Evolutionary conservation across 2,888 invertebrate species (phyloP), one percentile per base, ranked within the genome.

Genomic region (Chalcis sispes): DNA sequence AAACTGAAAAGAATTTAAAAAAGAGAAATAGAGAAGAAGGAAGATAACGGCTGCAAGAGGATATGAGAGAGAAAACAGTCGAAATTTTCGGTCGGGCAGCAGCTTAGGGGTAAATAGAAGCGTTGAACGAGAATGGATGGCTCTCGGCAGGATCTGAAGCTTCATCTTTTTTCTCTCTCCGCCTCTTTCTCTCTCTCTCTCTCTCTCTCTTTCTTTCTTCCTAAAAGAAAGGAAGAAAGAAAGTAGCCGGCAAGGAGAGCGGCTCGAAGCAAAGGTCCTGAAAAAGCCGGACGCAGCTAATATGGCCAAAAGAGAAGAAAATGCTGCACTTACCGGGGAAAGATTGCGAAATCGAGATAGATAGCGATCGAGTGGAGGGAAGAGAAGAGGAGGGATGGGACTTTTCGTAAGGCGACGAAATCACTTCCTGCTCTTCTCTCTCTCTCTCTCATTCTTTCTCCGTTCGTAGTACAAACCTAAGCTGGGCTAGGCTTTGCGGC

Each of bases 111-210:
- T 86, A 86, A 86, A 86, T 85, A 86, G 85, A 86, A 83, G 83
- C 85, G 85, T 84, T 87, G 84, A 87, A 86, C 85, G 84, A 86
- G 85, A 87, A 86, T 86, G 82, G 83, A 87, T 86, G 86, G 84
- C 82, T 83, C 10, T 36, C 5, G 5, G 36, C 4, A 36, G 36
- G n/a, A n/a, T n/a, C n/a, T n/a, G n/a, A n/a, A n/a, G n/a, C n/a
- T n/a, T n/a, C n/a, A n/a, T n/a, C n/a, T n/a, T n/a, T n/a, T n/a
- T n/a, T n/a, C n/a, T n/a, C n/a, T n/a, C n/a, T n/a, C n/a, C n/a
- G n/a, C n/a, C 36, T 10, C 13, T 1, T 13, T 13, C 61, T 20
- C 23, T 10, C 27, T 27, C 46, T 7, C 46, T 2, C 25, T 40
- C 61, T 7, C 20, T 5, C 10, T 20, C 15, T 23, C 56, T 15